phyloP scores from a whole-genome alignment of 2,888 invertebrate genomes.

The Dicyrtomina minuta region DNA sequence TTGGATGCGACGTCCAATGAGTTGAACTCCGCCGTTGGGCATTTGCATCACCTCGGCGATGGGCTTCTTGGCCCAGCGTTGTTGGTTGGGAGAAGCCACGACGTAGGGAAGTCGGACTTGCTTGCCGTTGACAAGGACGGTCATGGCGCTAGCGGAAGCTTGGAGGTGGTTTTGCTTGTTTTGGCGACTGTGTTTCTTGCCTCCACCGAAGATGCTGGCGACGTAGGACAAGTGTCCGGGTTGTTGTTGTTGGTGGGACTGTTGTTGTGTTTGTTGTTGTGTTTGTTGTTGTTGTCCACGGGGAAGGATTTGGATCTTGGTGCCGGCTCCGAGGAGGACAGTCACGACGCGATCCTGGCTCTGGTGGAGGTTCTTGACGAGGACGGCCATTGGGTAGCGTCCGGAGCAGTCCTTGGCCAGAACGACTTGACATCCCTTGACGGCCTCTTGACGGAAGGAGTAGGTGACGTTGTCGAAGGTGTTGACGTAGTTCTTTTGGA shows the following conservation, averaged over 20 bases:
- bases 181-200: too few species aligned
- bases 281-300: too few species aligned
- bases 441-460: too few species aligned
- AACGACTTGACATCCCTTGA: slow-evolving; percentile 56
- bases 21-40: slow-evolving; percentile 51
- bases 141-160: slow-evolving; percentile 30
- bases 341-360: slow-evolving; percentile 43
- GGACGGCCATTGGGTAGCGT: too few species aligned
- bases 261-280: not conserved
- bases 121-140: slow-evolving; percentile 46
- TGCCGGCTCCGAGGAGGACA: slow-evolving; percentile 40
- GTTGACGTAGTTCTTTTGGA: too few species aligned
- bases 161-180: slow-evolving; percentile 16
- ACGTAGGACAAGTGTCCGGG: too few species aligned
- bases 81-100: slow-evolving; percentile 30
- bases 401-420: slow-evolving; percentile 56
- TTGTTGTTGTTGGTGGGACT: not conserved
- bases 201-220: too few species aligned
- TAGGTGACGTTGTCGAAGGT: too few species aligned
- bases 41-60: slow-evolving; percentile 45
- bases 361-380: too few species aligned
- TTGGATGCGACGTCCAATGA: slow-evolving; percentile 44
- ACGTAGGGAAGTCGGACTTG: slow-evolving; percentile 43
- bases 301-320: slow-evolving; percentile 44
- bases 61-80: slow-evolving; percentile 11